Conservation (phyloP, 2,113 vertebrate species). For the Paracanthobrama guichenoti region DNA sequence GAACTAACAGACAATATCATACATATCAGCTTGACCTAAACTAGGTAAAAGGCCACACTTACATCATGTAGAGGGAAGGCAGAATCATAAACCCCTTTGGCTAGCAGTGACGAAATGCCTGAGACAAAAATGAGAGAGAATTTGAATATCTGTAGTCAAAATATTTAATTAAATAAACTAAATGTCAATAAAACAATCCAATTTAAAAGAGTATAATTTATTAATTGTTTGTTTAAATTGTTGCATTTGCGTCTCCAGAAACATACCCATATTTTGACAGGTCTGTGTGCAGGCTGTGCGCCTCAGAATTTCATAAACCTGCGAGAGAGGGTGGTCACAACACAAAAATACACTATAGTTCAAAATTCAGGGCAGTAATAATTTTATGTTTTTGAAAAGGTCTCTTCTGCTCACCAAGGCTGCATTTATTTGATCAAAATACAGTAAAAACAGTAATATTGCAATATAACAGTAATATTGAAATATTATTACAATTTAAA, state of each 20-base stretch:
- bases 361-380: no score
- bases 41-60: constrained; percentile 62
- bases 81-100: constrained; percentile 88
- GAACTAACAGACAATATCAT: neutral
- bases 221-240: neutral
- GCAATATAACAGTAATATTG: no score
- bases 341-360: neutral
- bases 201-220: neutral
- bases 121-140: constrained; percentile 40
- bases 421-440: no score
- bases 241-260: neutral
- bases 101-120: constrained; percentile 93
- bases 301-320: constrained; percentile 95
- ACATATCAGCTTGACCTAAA: neutral
- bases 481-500: no score
- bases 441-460: no score
- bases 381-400: no score
- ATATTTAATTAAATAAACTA: neutral
- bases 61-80: constrained; percentile 97
- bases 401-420: no score
- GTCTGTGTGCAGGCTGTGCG: constrained; percentile 83
- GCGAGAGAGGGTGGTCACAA: neutral
- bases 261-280: constrained; percentile 92
- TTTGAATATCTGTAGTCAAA: constrained; percentile 35
- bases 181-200: neutral